These are phyloP conservation scores for Apis dorsata DNA, from an alignment of 1,140 invertebrate species.

Conservation along the genomic window DNA sequence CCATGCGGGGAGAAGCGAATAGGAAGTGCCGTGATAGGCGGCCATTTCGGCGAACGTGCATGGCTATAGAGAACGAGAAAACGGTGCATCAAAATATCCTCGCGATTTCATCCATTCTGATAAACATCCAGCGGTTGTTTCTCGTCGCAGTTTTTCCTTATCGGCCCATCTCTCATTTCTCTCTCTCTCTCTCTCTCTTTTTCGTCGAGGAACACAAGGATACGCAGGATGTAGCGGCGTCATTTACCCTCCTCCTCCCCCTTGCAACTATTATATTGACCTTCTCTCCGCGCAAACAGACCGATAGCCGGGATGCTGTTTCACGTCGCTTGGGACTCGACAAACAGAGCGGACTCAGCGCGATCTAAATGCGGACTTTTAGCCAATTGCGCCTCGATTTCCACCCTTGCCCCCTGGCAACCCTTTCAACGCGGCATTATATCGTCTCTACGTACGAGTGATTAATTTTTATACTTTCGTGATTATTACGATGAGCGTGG, in stretches of 20 bases:
- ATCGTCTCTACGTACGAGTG: too few relatives aligned
- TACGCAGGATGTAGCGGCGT: neutral
- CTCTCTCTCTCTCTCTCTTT: neutral
- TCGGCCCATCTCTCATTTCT: neutral
- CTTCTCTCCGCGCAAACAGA: conserved; percentile 28
- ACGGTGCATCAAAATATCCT: conserved; percentile 4
- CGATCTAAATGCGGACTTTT: conserved; percentile 26
- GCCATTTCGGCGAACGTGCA: neutral
- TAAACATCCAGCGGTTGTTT: neutral
- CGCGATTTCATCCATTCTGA: conserved; percentile 19
- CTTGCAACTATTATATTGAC: conserved; percentile 30
- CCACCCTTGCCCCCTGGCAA: conserved; percentile 3
- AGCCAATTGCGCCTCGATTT: conserved; percentile 32
- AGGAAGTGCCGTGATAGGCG: neutral
- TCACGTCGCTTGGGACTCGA: conserved; percentile 11
- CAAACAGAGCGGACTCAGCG: conserved; percentile 12
- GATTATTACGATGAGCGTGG: too few relatives aligned
- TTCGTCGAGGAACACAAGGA: neutral
- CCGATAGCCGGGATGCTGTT: conserved; percentile 28
- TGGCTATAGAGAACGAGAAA: neutral
- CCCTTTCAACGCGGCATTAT: neutral
- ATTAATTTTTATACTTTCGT: too few relatives aligned
- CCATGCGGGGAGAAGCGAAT: neutral
- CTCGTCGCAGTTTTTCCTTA: neutral
- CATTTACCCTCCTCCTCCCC: neutral